Percentiles rank a stretch among this genome's conserved stretches.
Conservation (phyloP, 2,888 invertebrate species). For the Pristionchus entomophagus region DNA sequence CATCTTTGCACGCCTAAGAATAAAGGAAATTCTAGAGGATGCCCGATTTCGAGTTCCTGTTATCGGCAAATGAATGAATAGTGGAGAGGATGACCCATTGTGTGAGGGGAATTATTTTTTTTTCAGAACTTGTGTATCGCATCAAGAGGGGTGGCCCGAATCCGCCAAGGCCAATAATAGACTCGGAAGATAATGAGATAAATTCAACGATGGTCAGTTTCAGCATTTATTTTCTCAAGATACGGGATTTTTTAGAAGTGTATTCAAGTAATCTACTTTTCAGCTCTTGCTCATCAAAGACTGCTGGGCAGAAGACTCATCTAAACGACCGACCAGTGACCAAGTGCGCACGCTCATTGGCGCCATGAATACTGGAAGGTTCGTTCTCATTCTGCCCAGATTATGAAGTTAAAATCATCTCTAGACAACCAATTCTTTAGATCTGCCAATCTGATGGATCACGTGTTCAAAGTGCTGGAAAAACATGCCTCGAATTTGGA, state of each 20-base stretch:
- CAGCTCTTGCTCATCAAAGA: slow-evolving; percentile 47
- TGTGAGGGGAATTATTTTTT: too few relatives aligned
- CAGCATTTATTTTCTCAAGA: background rate
- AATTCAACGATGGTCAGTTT: slow-evolving; percentile 42
- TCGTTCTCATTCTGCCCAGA: background rate
- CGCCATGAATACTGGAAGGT: slow-evolving; percentile 21
- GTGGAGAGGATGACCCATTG: too few relatives aligned
- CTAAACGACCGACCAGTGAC: background rate
- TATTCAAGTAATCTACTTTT: background rate
- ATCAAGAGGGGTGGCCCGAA: slow-evolving; percentile 39
- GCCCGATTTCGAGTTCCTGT: too few relatives aligned
- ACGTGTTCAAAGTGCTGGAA: slow-evolving; percentile 68
- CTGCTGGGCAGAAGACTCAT: slow-evolving; percentile 37
- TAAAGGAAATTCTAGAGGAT: too few relatives aligned
- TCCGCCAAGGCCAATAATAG: background rate
- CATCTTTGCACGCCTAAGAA: too few relatives aligned
- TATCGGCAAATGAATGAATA: too few relatives aligned
- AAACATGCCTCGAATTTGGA: slow-evolving; percentile 65
- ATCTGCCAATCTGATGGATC: slow-evolving; percentile 68
- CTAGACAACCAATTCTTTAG: slow-evolving; percentile 43
- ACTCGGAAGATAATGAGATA: slow-evolving; percentile 14
- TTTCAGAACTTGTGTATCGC: slow-evolving; percentile 41
- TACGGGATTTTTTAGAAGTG: background rate
- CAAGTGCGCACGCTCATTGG: slow-evolving; percentile 36
- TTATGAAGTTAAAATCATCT: background rate